Conservation (phyloP, 1,140 invertebrate genomes). For the Orchesella cincta region DNA sequence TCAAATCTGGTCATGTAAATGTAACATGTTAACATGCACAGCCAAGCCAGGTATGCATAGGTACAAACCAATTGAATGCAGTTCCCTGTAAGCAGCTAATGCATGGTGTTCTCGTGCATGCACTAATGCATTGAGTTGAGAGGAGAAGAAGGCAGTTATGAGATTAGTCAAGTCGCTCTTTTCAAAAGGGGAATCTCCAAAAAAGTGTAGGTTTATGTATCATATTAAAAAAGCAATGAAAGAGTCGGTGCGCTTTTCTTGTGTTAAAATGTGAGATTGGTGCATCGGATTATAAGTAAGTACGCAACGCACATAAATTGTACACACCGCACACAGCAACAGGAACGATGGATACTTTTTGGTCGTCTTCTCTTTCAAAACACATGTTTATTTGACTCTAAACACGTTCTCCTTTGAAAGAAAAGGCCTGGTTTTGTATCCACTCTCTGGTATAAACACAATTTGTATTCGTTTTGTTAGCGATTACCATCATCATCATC, state of each 20-base stretch:
- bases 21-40: no score
- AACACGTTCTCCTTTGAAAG: constrained; percentile 7
- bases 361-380: constrained; percentile 9
- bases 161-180: not conserved
- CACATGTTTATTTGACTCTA: constrained; percentile 22
- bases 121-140: no score
- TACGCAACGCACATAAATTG: no score
- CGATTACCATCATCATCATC: not conserved
- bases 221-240: constrained; percentile 2
- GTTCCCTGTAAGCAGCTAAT: no score
- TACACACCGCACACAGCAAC: no score
- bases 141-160: no score
- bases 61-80: no score
- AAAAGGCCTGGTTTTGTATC: not conserved
- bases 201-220: constrained; percentile 12
- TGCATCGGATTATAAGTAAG: no score
- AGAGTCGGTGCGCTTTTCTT: not conserved
- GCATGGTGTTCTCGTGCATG: no score
- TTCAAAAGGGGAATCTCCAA: constrained; percentile 19
- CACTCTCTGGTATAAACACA: not conserved
- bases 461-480: not conserved
- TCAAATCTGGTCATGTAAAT: no score
- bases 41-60: no score
- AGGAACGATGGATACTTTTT: no score
- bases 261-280: not conserved